Percentiles rank a stretch among this genome's conserved stretches.
Evolutionary conservation across 2,113 vertebrate species (phyloP).

Genomic region (Solenodon paradoxus): DNA sequence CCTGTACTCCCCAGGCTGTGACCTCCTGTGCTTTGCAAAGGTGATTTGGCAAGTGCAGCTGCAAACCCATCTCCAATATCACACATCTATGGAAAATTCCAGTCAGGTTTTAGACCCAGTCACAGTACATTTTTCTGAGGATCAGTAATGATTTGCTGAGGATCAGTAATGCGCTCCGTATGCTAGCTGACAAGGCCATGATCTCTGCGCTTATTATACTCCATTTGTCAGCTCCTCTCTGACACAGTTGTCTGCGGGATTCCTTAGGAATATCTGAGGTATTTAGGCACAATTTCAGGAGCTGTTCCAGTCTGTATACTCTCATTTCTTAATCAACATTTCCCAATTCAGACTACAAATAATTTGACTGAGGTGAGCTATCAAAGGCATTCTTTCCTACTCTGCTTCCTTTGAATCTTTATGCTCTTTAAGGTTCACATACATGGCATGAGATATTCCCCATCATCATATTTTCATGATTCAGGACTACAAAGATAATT

Average conservation of each 20-base stretch:
- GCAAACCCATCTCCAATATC: slow-evolving; percentile 45
- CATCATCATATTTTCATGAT: neutral
- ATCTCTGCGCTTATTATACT: slow-evolving; percentile 53
- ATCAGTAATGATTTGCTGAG: slow-evolving; percentile 70
- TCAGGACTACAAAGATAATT: neutral
- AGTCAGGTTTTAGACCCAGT: slow-evolving; percentile 43
- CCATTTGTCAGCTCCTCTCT: slow-evolving; percentile 53
- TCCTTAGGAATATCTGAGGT: slow-evolving; percentile 24
- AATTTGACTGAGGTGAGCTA: neutral
- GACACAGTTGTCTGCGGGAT: neutral
- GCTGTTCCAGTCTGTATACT: neutral
- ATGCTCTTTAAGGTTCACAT: neutral
- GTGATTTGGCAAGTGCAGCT: slow-evolving; percentile 47
- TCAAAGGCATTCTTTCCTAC: neutral
- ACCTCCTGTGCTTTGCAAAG: slow-evolving; percentile 43
- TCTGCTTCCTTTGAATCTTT: neutral
- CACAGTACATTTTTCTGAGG: slow-evolving; percentile 59
- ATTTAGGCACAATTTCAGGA: slow-evolving; percentile 41
- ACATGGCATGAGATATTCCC: neutral
- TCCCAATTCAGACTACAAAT: neutral
- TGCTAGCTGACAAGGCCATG: slow-evolving; percentile 56
- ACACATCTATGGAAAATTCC: slow-evolving; percentile 58
- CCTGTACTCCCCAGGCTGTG: neutral
- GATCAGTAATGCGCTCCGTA: slow-evolving; percentile 51
- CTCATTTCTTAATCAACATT: slow-evolving; percentile 40